Evolutionary conservation across 1,140 invertebrate genomes (phyloP).

Genomic region (Ylistrum balloti): DNA sequence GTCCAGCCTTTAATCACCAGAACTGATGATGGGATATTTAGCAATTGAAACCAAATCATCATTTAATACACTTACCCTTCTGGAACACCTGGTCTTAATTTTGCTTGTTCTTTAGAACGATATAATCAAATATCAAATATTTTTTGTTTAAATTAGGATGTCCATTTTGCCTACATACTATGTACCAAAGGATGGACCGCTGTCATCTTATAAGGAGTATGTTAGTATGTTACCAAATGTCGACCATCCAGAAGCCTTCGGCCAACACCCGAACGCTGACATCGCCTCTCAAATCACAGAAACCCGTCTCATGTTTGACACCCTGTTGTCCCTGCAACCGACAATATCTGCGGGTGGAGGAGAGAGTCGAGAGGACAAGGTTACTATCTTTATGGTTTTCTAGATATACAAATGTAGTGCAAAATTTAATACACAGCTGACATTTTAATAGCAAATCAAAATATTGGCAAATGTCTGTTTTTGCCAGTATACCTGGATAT

Average conservation of each 20-base stretch:
- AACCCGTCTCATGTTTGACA: slow-evolving; percentile 82
- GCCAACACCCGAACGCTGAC: slow-evolving; percentile 84
- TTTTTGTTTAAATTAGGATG: slow-evolving; percentile 62
- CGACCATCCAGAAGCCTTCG: slow-evolving; percentile 91
- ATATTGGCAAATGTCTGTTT: too few relatives aligned
- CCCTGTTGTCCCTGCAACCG: slow-evolving; percentile 82
- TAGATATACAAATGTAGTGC: too few relatives aligned
- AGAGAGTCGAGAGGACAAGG: slow-evolving; percentile 82
- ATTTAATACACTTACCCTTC: too few relatives aligned
- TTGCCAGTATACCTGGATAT: too few relatives aligned
- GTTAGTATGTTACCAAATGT: slow-evolving; percentile 88
- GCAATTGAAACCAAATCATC: too few relatives aligned
- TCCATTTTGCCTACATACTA: slow-evolving; percentile 86
- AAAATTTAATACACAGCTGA: too few relatives aligned
- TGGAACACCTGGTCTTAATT: too few relatives aligned
- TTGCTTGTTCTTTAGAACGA: too few relatives aligned
- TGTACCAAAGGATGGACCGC: slow-evolving; percentile 90
- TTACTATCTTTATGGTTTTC: slow-evolving; percentile 60
- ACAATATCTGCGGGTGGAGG: slow-evolving; percentile 74
- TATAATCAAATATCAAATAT: too few relatives aligned
- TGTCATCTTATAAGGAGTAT: slow-evolving; percentile 91
- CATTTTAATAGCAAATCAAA: too few relatives aligned
- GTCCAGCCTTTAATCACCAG: too few relatives aligned
- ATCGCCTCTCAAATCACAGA: slow-evolving; percentile 83
- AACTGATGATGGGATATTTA: too few relatives aligned